Conservation (phyloP, 2,797 vertebrate genomes). For the Malacoctenus gilli region DNA sequence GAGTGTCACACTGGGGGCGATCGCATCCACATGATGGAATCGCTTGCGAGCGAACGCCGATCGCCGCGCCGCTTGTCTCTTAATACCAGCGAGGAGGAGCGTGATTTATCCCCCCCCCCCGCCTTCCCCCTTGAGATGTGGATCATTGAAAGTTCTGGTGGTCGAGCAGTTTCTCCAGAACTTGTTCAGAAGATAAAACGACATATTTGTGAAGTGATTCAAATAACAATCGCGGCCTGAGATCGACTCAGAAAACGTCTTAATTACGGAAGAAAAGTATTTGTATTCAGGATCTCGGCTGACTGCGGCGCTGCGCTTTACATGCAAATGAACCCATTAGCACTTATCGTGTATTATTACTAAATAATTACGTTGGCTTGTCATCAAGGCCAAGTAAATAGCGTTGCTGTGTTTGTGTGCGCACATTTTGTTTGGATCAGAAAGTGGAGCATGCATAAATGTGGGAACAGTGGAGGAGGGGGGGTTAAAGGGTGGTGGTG, state of each 20-base stretch:
- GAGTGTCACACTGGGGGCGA: slow-evolving; percentile 40
- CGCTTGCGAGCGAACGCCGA: slow-evolving; percentile 40
- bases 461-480: slow-evolving; percentile 70
- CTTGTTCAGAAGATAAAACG: slow-evolving; percentile 7
- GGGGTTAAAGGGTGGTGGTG: too few relatives aligned
- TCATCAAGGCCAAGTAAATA: slow-evolving; percentile 12
- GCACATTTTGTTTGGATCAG: slow-evolving; percentile 15
- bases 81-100: slow-evolving; percentile 23
- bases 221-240: neutral
- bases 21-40: slow-evolving; percentile 58
- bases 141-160: slow-evolving; percentile 23
- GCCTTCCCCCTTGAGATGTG: slow-evolving; percentile 7
- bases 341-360: slow-evolving; percentile 28
- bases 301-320: slow-evolving; percentile 5
- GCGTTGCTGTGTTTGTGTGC: slow-evolving; percentile 4
- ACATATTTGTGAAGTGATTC: neutral
- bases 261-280: slow-evolving; percentile 8
- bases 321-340: slow-evolving; percentile 19
- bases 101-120: slow-evolving; percentile 46
- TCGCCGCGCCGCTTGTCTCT: slow-evolving; percentile 34
- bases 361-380: slow-evolving; percentile 16
- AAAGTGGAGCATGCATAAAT: slow-evolving; percentile 62
- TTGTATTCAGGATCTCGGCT: slow-evolving; percentile 8
- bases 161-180: neutral
- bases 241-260: slow-evolving; percentile 11